A percentile compares a stretch with the other conserved stretches of the same genome.
Evolutionary conservation across 2,113 vertebrate species (phyloP).

Genomic region (Cathartes aura): DNA sequence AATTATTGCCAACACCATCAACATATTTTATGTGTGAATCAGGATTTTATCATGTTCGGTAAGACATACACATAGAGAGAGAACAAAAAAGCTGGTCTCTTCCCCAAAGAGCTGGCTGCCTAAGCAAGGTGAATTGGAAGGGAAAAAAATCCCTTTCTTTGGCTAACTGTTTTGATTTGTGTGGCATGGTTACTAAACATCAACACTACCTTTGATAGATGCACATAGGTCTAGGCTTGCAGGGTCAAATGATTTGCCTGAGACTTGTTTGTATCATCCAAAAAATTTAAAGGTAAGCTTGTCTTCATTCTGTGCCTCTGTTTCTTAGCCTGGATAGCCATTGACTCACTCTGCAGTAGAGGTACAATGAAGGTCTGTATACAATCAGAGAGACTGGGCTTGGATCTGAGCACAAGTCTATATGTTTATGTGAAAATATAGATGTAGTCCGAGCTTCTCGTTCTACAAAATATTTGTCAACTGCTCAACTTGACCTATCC

Average conservation of each 20-base stretch:
- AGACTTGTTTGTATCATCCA: not conserved
- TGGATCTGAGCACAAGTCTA: not conserved
- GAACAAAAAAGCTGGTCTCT: not conserved
- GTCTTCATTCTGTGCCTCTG: not conserved
- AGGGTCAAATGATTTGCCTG: not conserved
- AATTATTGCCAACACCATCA: not conserved
- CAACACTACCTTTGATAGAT: not conserved
- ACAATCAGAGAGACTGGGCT: rapidly evolving
- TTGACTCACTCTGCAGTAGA: not conserved
- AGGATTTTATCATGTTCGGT: not conserved
- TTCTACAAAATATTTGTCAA: not conserved
- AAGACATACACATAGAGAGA: not conserved
- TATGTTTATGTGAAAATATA: not conserved
- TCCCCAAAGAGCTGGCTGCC: not conserved
- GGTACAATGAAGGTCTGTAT: not conserved
- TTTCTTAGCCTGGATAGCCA: not conserved
- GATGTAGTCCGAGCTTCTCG: rapidly evolving
- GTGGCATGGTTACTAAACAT: not conserved
- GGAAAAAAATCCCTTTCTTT: not conserved
- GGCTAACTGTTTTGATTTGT: not conserved
- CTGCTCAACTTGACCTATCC: not conserved
- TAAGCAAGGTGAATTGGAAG: not conserved
- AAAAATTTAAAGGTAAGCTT: not conserved
- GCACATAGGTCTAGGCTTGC: not conserved
- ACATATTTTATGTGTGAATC: not conserved